phyloP scores from a whole-genome alignment of 1,140 invertebrate genomes.

The Watersipora subatra region DNA sequence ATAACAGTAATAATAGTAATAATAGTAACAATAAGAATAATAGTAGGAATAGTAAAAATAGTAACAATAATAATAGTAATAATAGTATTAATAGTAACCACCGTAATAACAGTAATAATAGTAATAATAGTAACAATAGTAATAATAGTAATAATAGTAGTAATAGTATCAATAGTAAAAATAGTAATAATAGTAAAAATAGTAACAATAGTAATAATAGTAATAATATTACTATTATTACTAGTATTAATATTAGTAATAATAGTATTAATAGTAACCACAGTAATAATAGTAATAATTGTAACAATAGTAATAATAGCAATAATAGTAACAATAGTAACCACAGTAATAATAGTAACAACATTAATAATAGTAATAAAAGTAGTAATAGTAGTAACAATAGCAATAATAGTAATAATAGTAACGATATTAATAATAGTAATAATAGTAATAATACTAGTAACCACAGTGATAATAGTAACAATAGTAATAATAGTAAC shows the following conservation, averaged over 20 bases:
- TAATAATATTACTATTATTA: neutral
- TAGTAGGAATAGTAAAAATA: constrained; percentile 10
- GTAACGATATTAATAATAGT: neutral
- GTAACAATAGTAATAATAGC: neutral
- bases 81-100: constrained; percentile 7
- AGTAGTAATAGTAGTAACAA: constrained; percentile 1
- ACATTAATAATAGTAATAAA: neutral
- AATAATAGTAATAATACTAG: neutral
- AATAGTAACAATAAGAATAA: constrained; percentile 9
- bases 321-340: neutral
- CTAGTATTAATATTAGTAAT: neutral
- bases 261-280: neutral
- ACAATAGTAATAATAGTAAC: neutral
- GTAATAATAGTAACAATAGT: neutral
- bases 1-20: constrained; percentile 11
- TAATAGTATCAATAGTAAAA: neutral
- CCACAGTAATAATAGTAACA: neutral
- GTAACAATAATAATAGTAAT: constrained; percentile 9
- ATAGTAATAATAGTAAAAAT: neutral
- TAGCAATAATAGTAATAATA: neutral
- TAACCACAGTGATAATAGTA: neutral
- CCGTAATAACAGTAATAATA: constrained; percentile 7
- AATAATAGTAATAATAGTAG: neutral
- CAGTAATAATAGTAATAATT: neutral
- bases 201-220: neutral